Evolutionary conservation across 1,140 invertebrate genomes (phyloP).

Genomic region (Diplogasteroides magnus): DNA sequence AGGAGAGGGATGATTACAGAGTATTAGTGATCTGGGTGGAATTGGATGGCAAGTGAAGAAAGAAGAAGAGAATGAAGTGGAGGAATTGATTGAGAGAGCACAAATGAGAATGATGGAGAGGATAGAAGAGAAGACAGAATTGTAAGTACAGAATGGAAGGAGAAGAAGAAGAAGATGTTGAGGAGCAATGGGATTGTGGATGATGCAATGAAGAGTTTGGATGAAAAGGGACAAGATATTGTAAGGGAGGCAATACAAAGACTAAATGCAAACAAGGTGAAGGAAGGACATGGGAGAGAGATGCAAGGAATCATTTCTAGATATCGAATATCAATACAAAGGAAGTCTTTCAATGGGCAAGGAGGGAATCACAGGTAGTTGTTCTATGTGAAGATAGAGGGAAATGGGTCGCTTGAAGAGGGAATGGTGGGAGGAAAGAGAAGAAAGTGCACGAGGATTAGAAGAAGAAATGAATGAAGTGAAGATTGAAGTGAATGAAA

Average conservation of each 20-base stretch:
- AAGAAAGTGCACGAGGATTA: background rate
- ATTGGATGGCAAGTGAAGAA: background rate
- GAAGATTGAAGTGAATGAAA: background rate
- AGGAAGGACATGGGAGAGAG: background rate
- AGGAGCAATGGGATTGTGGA: no score
- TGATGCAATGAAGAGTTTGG: no score
- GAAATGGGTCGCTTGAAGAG: background rate
- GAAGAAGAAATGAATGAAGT: background rate
- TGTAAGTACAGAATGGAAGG: background rate
- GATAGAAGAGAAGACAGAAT: background rate
- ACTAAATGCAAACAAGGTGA: background rate
- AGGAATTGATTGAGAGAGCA: background rate
- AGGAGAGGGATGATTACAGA: background rate
- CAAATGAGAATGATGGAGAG: background rate
- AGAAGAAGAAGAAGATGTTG: background rate
- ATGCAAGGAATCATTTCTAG: background rate
- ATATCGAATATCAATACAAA: background rate
- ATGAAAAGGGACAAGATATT: background rate
- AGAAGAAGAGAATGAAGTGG: background rate
- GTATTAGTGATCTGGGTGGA: background rate
- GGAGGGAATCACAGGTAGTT: background rate
- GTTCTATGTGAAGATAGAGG: background rate
- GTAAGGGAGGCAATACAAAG: background rate
- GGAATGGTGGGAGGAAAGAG: background rate
- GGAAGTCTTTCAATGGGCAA: background rate